A percentile compares a stretch with the other conserved stretches of the same genome.
Conservation (phyloP, 2,888 invertebrate species). For the Pseudoips prasinana region DNA sequence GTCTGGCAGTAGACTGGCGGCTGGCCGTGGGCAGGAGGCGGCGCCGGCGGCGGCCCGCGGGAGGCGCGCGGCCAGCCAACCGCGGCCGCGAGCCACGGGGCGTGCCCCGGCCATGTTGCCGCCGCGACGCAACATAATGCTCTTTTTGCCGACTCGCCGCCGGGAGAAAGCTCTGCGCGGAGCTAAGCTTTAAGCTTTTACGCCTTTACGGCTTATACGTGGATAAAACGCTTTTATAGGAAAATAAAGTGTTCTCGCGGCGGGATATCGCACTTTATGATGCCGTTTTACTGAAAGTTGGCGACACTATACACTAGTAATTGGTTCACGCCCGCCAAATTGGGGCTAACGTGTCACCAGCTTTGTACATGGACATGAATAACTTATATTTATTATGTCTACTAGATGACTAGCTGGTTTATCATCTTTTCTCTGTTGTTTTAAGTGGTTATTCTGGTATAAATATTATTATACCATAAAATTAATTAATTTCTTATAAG, state of each 20-base stretch:
- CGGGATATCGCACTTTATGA: constrained; percentile 78
- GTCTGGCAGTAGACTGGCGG: constrained; percentile 46
- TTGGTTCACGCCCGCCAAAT: constrained; percentile 67
- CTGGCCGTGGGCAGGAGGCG: constrained; percentile 41
- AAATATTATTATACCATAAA: no score
- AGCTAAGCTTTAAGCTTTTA: constrained; percentile 72
- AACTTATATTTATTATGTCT: constrained; percentile 22
- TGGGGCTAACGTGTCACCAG: constrained; percentile 47
- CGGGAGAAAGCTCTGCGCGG: constrained; percentile 78
- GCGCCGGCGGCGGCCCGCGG: constrained; percentile 40
- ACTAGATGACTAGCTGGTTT: constrained; percentile 9
- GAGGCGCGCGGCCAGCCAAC: constrained; percentile 45
- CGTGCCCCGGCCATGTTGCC: constrained; percentile 74
- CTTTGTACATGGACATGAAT: constrained; percentile 22
- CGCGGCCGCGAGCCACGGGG: constrained; percentile 49
- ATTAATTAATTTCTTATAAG: no score
- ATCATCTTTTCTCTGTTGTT: constrained; percentile 12
- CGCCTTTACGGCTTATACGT: constrained; percentile 56
- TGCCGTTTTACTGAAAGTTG: constrained; percentile 76
- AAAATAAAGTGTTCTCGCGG: constrained; percentile 79
- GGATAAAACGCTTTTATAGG: constrained; percentile 81
- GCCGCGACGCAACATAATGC: constrained; percentile 62
- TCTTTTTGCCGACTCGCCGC: constrained; percentile 75
- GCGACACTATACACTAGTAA: constrained; percentile 69
- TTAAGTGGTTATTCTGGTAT: background rate